Percentiles rank a stretch among this genome's conserved stretches.
Evolutionary conservation across 2,888 invertebrate species (phyloP).

Genomic region (Eupelmus urozonus): DNA sequence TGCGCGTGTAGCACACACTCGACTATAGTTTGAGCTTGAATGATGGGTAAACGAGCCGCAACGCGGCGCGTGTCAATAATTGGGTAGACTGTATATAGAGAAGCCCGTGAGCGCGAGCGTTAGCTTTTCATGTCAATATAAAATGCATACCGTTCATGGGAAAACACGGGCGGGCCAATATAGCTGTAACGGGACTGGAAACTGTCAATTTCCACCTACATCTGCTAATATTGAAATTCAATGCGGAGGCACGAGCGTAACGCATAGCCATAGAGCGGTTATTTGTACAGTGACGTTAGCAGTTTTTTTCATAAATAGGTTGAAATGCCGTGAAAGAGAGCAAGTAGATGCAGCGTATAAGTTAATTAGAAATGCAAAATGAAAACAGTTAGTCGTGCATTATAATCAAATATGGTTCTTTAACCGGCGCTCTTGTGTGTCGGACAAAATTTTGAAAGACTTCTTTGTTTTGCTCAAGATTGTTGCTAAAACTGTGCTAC

Average conservation of each 20-base stretch:
- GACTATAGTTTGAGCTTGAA: background rate
- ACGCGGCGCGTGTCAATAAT: conserved; percentile 23
- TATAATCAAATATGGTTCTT: too few species aligned
- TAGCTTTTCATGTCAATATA: conserved; percentile 32
- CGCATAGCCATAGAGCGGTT: background rate
- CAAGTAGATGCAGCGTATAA: too few species aligned
- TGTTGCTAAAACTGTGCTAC: too few species aligned
- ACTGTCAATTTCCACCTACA: conserved; percentile 39
- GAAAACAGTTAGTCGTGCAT: background rate
- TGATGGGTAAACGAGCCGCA: conserved; percentile 18
- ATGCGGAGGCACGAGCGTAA: conserved; percentile 19
- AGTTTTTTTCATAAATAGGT: conserved; percentile 1
- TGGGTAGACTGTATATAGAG: background rate
- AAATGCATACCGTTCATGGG: conserved; percentile 26
- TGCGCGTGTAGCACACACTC: background rate
- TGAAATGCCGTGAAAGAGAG: too few species aligned
- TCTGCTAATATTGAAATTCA: conserved; percentile 45
- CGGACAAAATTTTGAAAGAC: too few species aligned
- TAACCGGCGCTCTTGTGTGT: too few species aligned
- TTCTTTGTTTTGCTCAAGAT: too few species aligned
- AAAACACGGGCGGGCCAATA: conserved; percentile 34
- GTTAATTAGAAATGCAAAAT: background rate
- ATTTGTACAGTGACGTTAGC: conserved; percentile 27
- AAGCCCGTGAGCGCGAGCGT: background rate
- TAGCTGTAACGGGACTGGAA: conserved; percentile 43